Evolutionary conservation across 2,113 vertebrate species (phyloP).

Genomic region (Piliocolobus tephrosceles): DNA sequence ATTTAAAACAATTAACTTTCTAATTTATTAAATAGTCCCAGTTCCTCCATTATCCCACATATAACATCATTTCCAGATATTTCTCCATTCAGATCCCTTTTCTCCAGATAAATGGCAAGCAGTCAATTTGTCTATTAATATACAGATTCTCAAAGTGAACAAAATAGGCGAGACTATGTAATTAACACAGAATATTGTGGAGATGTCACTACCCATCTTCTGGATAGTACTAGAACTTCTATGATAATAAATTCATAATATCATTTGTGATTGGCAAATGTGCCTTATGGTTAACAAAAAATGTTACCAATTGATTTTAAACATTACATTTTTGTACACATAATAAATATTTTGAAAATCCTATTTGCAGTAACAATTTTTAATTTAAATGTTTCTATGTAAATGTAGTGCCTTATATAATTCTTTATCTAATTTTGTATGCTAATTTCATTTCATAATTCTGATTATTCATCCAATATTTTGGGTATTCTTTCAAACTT

Average conservation of each 20-base stretch:
- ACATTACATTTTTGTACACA: neutral
- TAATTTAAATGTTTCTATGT: neutral
- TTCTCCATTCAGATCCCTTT: neutral
- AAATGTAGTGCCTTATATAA: neutral
- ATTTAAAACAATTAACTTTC: neutral
- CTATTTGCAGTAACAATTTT: neutral
- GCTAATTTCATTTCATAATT: neutral
- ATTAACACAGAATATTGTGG: neutral
- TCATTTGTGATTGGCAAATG: neutral
- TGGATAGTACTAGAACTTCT: neutral
- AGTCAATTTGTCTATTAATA: neutral
- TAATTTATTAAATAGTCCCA: neutral
- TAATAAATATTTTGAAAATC: neutral
- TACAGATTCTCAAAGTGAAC: neutral
- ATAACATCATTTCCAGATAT: neutral
- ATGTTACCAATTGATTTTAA: neutral
- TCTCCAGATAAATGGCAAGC: neutral
- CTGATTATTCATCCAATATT: neutral
- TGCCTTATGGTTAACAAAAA: neutral
- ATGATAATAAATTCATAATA: neutral
- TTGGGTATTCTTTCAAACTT: neutral
- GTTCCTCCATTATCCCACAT: neutral
- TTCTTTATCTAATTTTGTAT: neutral
- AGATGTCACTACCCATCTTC: fast-evolving
- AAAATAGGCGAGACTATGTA: neutral